phyloP scores from a whole-genome alignment of 2,888 invertebrate genomes.

The Hetaerina titia region DNA sequence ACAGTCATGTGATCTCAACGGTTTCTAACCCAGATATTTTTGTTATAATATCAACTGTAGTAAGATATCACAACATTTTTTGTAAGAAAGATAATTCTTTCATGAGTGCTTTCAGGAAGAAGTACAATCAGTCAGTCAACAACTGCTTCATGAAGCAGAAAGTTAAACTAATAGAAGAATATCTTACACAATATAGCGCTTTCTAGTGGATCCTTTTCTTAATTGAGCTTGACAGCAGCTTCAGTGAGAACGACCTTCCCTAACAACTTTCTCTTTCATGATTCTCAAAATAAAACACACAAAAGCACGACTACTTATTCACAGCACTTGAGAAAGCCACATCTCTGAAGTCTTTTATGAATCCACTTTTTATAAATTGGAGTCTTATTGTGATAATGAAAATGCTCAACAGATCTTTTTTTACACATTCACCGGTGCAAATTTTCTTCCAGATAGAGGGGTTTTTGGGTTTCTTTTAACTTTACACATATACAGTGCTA shows the following conservation, averaged over 20 bases:
- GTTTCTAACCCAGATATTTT: constrained; percentile 39
- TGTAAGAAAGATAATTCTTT: constrained; percentile 60
- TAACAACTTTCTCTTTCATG: background rate
- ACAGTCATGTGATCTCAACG: constrained; percentile 42
- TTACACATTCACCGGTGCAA: constrained; percentile 38
- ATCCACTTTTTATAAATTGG: constrained; percentile 50
- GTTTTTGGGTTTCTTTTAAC: constrained; percentile 37
- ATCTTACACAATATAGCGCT: constrained; percentile 41
- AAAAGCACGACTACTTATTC: constrained; percentile 45
- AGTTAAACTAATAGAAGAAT: constrained; percentile 54
- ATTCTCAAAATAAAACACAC: constrained; percentile 32
- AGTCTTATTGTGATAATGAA: background rate
- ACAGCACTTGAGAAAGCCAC: constrained; percentile 46
- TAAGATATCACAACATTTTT: constrained; percentile 61
- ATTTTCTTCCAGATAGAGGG: constrained; percentile 22
- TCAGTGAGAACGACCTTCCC: background rate
- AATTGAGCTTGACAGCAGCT: constrained; percentile 47
- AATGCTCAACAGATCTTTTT: background rate
- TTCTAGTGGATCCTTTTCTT: constrained; percentile 32
- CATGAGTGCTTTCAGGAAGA: constrained; percentile 38
- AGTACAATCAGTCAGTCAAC: constrained; percentile 43
- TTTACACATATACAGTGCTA: constrained; percentile 19
- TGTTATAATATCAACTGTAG: constrained; percentile 56
- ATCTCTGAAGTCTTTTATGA: constrained; percentile 43
- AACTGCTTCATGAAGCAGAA: constrained; percentile 42